Evolutionary conservation across 2,888 invertebrate species (phyloP).

Genomic region (Apamea anceps): DNA sequence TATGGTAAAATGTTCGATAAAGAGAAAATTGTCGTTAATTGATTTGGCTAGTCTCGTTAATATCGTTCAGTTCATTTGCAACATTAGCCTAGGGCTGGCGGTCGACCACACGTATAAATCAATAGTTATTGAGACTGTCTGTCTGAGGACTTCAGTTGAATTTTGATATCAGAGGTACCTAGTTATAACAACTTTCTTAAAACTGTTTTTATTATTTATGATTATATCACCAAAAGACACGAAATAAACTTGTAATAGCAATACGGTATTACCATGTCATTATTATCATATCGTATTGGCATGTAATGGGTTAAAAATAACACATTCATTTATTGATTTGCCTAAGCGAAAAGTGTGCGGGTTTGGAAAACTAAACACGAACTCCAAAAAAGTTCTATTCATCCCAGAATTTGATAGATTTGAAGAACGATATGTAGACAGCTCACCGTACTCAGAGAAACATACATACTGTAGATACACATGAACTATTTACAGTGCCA

Average conservation of each 20-base stretch:
- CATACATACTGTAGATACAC: slow-evolving; percentile 31
- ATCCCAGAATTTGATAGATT: slow-evolving; percentile 3
- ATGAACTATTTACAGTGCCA: slow-evolving; percentile 59
- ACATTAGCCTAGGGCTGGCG: background rate
- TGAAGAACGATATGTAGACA: slow-evolving; percentile 12
- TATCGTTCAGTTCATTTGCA: no score
- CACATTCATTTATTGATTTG: background rate
- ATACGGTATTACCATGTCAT: background rate
- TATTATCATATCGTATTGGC: no score
- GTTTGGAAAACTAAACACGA: background rate
- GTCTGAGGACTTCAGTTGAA: background rate
- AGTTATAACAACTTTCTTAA: background rate
- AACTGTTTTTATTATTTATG: background rate
- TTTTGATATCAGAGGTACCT: background rate
- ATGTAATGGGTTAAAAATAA: background rate
- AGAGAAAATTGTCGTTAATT: background rate
- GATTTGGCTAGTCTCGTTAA: no score
- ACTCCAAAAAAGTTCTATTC: background rate
- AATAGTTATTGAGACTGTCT: background rate
- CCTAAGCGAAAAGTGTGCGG: background rate
- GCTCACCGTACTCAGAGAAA: slow-evolving; percentile 20
- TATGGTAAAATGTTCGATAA: background rate
- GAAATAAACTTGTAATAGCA: background rate
- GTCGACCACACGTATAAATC: no score
- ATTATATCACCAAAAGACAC: background rate